Conservation (phyloP, 2,797 vertebrate genomes). For the Amazona finschi region DNA sequence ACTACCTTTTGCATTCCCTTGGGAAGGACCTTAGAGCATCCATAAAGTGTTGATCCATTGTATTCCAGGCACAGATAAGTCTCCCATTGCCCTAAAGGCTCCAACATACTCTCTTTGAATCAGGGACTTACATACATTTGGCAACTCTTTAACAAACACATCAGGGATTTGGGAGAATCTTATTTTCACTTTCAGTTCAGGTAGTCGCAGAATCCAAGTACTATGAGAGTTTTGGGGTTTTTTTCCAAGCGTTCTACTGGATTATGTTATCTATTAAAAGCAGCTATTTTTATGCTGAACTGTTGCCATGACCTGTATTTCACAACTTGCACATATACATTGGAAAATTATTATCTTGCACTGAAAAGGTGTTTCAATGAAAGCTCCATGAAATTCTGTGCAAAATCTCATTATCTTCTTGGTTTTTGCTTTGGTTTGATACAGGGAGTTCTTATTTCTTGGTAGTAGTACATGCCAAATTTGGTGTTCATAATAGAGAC, state of each 20-base stretch:
- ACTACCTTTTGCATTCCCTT: neutral
- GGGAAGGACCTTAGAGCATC: neutral
- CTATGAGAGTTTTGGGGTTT: neutral
- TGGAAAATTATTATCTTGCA: conserved; percentile 23
- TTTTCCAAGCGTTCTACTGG: neutral
- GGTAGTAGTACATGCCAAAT: neutral
- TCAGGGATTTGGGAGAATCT: neutral
- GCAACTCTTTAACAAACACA: neutral
- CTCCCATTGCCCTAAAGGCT: neutral
- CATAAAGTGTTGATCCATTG: neutral
- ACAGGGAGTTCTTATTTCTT: neutral
- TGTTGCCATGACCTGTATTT: conserved; percentile 43
- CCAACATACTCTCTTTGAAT: neutral
- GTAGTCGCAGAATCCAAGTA: conserved; percentile 4
- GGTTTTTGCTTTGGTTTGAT: neutral
- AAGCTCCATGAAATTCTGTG: conserved; percentile 9
- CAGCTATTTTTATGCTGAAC: conserved; percentile 52
- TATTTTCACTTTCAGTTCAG: neutral
- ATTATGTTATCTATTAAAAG: conserved; percentile 48
- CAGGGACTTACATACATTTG: neutral
- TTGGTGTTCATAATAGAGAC: neutral
- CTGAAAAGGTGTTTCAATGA: conserved; percentile 19
- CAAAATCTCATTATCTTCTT: conserved; percentile 33
- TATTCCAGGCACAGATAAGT: neutral
- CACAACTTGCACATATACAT: neutral